Base-by-base conservation (phyloP, 2,888 invertebrate species). In the Mesorhabditis belari region DNA sequence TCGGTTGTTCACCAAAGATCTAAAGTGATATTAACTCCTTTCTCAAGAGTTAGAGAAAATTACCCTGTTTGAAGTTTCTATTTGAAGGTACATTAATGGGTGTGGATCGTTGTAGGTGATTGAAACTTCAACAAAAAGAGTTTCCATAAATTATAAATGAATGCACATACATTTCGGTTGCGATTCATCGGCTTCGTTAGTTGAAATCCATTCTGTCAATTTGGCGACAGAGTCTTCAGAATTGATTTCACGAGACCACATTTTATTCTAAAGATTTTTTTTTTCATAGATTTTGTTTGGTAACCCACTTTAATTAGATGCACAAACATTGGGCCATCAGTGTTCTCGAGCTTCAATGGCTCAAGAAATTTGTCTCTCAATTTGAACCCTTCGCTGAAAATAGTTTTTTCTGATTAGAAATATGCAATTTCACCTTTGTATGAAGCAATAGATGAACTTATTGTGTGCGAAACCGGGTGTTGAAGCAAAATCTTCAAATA, bases 1-100 rank as follows among this genome's bases (percentile, higher is more conserved):
- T 67, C 23, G 71, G 65, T 60, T 79, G 77, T 19, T 55, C 60
- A 21, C 79, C 79, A 56, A 79, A 79, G 5, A 75, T 9, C 5
- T 61, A 24, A 44, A 67, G n/a, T 61, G 6, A 62, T 59, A 28
- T 54, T 35, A 35, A 2, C 44, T n/a, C n/a, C n/a, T n/a, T n/a
- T n/a, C 44, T 17, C n/a, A 35, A 35, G n/a, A 17, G n/a, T 9
- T 9, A 9, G 12, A 35, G 12, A 35, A 35, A 35, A 35, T n/a
- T 35, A 35, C 44, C 12, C n/a, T 35, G n/a, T 35, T 35, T 35
- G 44, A 35, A 17, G 44, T 21, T 25, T 26, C 66, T 17, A 71
- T 51, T 64, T 77, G 77, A 21, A 77, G 60, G 27, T 65, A 61
- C 17, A 72, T 64, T 4, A 77, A 58, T 1, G 77, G 77, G 64